Percentiles rank a stretch among this genome's conserved stretches.
phyloP scores from a whole-genome alignment of 2,797 vertebrate species.

The Gobio occitaniae region DNA sequence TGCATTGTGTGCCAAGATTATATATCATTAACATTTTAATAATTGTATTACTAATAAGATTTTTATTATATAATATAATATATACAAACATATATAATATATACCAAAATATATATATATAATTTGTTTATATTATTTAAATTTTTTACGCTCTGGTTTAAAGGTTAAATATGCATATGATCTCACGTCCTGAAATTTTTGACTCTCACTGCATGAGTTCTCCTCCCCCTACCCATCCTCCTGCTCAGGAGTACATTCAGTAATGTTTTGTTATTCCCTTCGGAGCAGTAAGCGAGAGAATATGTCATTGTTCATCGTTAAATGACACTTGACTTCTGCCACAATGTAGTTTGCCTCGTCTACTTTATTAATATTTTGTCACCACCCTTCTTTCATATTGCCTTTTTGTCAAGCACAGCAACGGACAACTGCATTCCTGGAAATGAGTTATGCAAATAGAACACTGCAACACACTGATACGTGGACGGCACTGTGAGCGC shows the following conservation, averaged over 20 bases:
- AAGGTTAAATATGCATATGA: not conserved
- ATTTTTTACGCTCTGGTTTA: too few species aligned
- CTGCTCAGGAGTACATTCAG: conserved; percentile 41
- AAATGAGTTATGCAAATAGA: conserved; percentile 68
- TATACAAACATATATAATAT: too few species aligned
- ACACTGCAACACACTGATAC: conserved; percentile 51
- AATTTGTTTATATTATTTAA: too few species aligned
- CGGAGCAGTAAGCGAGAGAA: conserved; percentile 29
- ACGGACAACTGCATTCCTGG: conserved; percentile 57
- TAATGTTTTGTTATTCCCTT: conserved; percentile 51
- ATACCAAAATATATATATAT: too few species aligned
- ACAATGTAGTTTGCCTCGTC: conserved; percentile 51
- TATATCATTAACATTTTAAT: not conserved
- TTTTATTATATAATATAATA: not conserved
- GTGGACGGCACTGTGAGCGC: conserved; percentile 40
- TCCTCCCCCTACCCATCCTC: conserved; percentile 1
- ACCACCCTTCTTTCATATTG: conserved; percentile 49
- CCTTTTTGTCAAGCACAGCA: conserved; percentile 57
- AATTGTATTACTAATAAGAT: not conserved
- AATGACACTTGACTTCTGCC: conserved; percentile 60
- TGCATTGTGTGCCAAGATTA: not conserved
- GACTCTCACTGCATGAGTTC: conserved; percentile 14
- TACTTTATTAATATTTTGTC: conserved; percentile 62
- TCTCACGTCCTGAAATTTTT: not conserved
- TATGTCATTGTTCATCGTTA: conserved; percentile 57